Conservation (phyloP, 2,888 invertebrate genomes). For the Idaea dimidiata region DNA sequence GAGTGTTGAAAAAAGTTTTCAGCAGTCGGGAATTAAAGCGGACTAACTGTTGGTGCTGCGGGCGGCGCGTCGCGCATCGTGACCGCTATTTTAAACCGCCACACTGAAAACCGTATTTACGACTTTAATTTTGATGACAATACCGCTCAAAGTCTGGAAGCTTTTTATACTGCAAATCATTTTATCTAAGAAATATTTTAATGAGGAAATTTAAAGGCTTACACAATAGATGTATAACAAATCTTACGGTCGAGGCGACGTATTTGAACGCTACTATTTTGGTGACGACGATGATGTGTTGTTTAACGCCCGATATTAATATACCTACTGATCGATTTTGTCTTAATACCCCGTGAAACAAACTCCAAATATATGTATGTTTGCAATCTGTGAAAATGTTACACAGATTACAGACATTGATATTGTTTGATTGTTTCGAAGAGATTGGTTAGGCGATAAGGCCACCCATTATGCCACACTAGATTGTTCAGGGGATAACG, state of each 20-base stretch:
- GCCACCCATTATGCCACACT: too few relatives aligned
- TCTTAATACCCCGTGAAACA: too few relatives aligned
- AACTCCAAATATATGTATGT: too few relatives aligned
- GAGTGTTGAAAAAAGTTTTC: conserved; percentile 41
- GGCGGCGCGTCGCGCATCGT: conserved; percentile 20
- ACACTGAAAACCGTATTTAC: conserved; percentile 27
- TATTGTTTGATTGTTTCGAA: too few relatives aligned
- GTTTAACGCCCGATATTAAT: too few relatives aligned
- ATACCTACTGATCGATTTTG: too few relatives aligned
- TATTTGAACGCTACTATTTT: too few relatives aligned
- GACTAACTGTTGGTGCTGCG: conserved; percentile 17
- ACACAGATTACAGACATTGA: too few relatives aligned
- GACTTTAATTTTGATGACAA: conserved; percentile 29
- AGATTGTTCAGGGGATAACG: too few relatives aligned
- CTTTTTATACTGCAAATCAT: background rate
- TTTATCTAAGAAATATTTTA: background rate
- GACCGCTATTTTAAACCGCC: conserved; percentile 28
- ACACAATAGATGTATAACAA: background rate
- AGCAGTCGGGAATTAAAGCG: conserved; percentile 35
- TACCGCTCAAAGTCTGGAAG: background rate
- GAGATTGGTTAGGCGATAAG: too few relatives aligned
- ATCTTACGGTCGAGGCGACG: background rate
- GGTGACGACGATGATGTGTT: too few relatives aligned
- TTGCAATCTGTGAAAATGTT: too few relatives aligned
- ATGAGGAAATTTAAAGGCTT: background rate